Evolutionary conservation across 1,140 invertebrate species (phyloP).

Genomic region (Drosophila takahashii): DNA sequence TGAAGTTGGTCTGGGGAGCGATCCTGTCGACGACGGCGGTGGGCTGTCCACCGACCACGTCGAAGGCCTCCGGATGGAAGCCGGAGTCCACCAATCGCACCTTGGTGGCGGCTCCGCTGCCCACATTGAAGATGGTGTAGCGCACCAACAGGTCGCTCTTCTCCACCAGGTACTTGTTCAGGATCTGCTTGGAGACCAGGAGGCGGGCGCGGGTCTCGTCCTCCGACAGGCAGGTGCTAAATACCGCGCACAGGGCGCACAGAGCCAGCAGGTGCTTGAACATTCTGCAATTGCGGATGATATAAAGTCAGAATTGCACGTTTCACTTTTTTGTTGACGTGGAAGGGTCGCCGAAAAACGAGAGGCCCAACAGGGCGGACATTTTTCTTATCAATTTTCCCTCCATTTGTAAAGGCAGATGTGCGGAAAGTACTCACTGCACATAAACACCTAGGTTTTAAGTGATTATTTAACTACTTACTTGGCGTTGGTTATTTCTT

Average conservation of each 20-base stretch:
- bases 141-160: conserved; percentile 98
- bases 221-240: conserved; percentile 74
- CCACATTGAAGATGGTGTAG: conserved; percentile 94
- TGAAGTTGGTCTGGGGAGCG: conserved; percentile 95
- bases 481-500: conserved; percentile 52
- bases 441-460: background rate
- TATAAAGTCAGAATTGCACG: conserved; percentile 25
- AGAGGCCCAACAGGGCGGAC: conserved; percentile 8
- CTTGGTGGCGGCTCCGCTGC: conserved; percentile 93
- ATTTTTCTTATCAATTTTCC: background rate
- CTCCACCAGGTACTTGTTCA: conserved; percentile 99
- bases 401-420: conserved; percentile 12
- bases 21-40: conserved; percentile 94
- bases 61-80: conserved; percentile 95
- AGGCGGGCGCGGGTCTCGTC: conserved; percentile 90
- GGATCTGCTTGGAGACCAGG: conserved; percentile 94
- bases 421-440: background rate
- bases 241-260: conserved; percentile 70
- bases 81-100: conserved; percentile 95
- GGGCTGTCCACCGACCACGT: conserved; percentile 93
- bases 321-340: conserved; percentile 81
- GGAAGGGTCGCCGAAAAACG: conserved; percentile 54
- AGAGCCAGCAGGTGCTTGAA: conserved; percentile 60
- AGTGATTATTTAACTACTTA: conserved; percentile 54
- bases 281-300: conserved; percentile 60